phyloP scores from a whole-genome alignment of 2,888 invertebrate genomes.

The Noctua comes region DNA sequence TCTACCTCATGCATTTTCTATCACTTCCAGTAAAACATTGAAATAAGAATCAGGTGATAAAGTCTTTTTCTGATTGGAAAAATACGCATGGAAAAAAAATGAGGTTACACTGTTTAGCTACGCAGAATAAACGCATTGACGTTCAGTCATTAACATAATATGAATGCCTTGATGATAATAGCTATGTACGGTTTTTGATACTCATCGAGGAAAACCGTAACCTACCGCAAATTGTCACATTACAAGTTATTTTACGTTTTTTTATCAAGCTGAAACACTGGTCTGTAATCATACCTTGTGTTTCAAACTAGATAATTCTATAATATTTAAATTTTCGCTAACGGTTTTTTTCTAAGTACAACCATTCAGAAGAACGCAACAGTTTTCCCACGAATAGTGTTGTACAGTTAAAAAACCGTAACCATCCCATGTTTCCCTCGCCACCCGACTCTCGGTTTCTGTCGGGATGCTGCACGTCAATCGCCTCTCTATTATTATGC shows the following conservation, averaged over 20 bases:
- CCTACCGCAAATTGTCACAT: neutral
- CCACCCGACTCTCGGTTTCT: slow-evolving; percentile 75
- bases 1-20: neutral
- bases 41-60: slow-evolving; percentile 1
- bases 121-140: slow-evolving; percentile 26
- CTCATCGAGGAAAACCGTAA: slow-evolving; percentile 39
- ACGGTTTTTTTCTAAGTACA: neutral
- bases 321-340: neutral
- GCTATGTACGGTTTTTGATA: slow-evolving; percentile 33
- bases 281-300: neutral
- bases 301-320: neutral
- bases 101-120: slow-evolving; percentile 31
- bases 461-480: slow-evolving; percentile 72
- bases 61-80: slow-evolving; percentile 34
- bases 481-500: slow-evolving; percentile 84
- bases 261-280: neutral
- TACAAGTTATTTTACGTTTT: neutral
- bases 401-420: slow-evolving; percentile 30
- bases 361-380: neutral
- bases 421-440: slow-evolving; percentile 53
- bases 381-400: slow-evolving; percentile 5
- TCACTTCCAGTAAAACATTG: neutral
- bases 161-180: slow-evolving; percentile 52
- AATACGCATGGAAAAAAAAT: slow-evolving; percentile 35
- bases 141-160: slow-evolving; percentile 47